These are phyloP conservation scores for Balanococcus diminutus DNA, from an alignment of 2,888 invertebrate genomes.

Conservation along the genomic window DNA sequence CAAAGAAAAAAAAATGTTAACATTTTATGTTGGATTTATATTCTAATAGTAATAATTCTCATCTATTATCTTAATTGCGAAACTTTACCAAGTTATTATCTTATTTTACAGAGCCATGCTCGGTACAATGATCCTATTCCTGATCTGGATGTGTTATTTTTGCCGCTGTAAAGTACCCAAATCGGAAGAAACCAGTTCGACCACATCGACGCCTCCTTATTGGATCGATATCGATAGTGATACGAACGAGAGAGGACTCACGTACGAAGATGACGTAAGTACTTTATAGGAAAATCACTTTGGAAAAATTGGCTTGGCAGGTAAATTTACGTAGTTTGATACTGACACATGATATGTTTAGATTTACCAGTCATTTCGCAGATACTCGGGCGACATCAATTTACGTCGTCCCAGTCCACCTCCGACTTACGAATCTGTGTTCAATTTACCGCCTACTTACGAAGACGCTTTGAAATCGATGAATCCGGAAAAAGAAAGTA, in stretches of 20 bases:
- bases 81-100: background rate
- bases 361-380: conserved; percentile 48
- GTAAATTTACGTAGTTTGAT: background rate
- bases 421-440: conserved; percentile 56
- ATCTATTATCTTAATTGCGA: too few species aligned
- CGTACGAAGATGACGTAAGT: conserved; percentile 50
- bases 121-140: conserved; percentile 56
- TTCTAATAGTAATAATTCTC: too few species aligned
- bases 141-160: conserved; percentile 57
- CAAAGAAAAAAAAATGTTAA: too few species aligned
- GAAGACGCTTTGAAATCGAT: conserved; percentile 56
- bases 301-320: background rate
- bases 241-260: conserved; percentile 52
- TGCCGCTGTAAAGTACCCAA: conserved; percentile 57
- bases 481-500: conserved; percentile 53
- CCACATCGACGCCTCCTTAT: conserved; percentile 52
- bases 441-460: conserved; percentile 56
- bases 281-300: background rate
- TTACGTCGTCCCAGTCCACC: conserved; percentile 53
- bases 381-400: conserved; percentile 41
- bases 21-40: too few species aligned
- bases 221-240: conserved; percentile 57
- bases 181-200: conserved; percentile 53
- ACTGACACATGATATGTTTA: conserved; percentile 19
- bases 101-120: conserved; percentile 56